Evolutionary conservation across 92 coral and sea anemone genomes (phyloP).

Genomic region (Parazoanthus swiftii): DNA sequence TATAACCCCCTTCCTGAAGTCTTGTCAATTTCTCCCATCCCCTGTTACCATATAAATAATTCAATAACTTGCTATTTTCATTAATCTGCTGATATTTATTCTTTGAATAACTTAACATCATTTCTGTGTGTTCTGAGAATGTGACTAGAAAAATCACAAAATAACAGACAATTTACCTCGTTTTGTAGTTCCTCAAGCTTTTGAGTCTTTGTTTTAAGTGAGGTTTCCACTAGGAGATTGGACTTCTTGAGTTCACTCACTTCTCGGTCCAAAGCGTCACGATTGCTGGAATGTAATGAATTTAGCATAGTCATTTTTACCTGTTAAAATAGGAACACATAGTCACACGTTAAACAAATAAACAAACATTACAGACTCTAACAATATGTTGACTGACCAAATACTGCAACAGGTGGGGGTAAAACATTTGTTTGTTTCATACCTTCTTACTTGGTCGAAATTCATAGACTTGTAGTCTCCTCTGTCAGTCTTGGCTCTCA

Average conservation of each 20-base stretch:
- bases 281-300: conserved; percentile 61
- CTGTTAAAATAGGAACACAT: too few species aligned
- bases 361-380: too few species aligned
- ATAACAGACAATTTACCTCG: conserved; percentile 59
- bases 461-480: conserved; percentile 86
- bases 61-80: background rate
- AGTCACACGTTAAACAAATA: too few species aligned
- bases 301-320: background rate
- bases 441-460: conserved; percentile 91
- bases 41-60: too few species aligned
- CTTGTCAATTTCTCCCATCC: too few species aligned
- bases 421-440: background rate
- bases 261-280: conserved; percentile 84
- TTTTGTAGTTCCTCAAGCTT: conserved; percentile 77
- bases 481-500: conserved; percentile 68
- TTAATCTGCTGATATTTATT: background rate
- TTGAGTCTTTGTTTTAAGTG: conserved; percentile 70
- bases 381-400: too few species aligned
- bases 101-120: background rate
- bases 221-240: conserved; percentile 76
- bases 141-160: background rate
- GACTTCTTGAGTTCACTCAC: conserved; percentile 80
- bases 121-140: background rate
- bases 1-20: too few species aligned
- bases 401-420: too few species aligned